phyloP scores from a whole-genome alignment of 2,888 invertebrate genomes.

The Oegoconia quadripuncta region DNA sequence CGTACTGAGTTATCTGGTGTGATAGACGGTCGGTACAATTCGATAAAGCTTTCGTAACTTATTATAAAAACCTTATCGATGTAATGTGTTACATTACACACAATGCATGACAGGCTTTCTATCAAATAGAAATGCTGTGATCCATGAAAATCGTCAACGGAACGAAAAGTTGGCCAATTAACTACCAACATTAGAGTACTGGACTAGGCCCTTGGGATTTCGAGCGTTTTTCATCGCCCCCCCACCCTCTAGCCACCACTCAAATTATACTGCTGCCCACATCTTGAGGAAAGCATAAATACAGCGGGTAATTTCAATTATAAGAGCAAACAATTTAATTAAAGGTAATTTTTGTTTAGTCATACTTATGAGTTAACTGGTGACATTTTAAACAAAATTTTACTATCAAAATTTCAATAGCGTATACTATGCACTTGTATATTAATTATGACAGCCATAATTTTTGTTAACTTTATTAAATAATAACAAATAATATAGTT shows the following conservation, averaged over 20 bases:
- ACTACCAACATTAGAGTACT: constrained; percentile 33
- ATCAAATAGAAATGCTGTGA: constrained; percentile 32
- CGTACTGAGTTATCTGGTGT: too few relatives aligned
- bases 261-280: constrained; percentile 1
- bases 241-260: constrained; percentile 2
- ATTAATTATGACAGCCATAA: too few relatives aligned
- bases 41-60: neutral
- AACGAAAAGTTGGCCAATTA: constrained; percentile 50
- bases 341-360: too few relatives aligned
- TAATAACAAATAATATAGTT: too few relatives aligned
- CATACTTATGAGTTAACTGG: too few relatives aligned
- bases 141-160: constrained; percentile 37
- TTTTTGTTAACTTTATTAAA: too few relatives aligned
- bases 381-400: too few relatives aligned
- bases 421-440: too few relatives aligned
- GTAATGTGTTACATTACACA: constrained; percentile 3
- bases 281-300: constrained; percentile 12
- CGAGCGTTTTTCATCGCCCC: constrained; percentile 31
- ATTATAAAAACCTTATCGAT: neutral
- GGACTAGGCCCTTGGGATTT: constrained; percentile 32
- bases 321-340: too few relatives aligned
- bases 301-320: too few relatives aligned
- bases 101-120: constrained; percentile 30
- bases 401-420: too few relatives aligned
- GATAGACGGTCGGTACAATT: too few relatives aligned